A percentile compares a stretch with the other conserved stretches of the same genome.
Conservation (phyloP, 2,113 vertebrate genomes). For the Macrotus californicus region DNA sequence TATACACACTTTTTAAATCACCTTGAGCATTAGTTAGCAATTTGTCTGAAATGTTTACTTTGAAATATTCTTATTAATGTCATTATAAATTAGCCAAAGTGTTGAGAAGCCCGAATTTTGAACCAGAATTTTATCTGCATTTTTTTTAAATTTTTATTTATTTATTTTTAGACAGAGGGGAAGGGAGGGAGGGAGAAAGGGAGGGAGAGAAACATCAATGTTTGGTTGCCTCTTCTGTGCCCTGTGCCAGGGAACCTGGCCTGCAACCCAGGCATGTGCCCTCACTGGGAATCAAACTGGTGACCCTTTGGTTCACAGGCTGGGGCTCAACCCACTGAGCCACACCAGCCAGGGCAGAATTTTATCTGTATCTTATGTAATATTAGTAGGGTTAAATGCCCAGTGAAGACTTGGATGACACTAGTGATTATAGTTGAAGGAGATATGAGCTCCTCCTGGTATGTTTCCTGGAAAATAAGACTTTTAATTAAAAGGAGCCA, state of each 20-base stretch:
- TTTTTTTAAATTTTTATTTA: too few relatives aligned
- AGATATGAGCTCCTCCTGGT: not conserved
- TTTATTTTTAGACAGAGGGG: too few relatives aligned
- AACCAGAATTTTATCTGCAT: slow-evolving; percentile 11
- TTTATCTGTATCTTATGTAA: too few relatives aligned
- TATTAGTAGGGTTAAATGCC: not conserved
- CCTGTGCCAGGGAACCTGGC: too few relatives aligned
- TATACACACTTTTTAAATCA: not conserved
- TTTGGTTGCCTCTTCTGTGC: too few relatives aligned
- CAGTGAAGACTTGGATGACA: not conserved
- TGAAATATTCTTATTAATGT: not conserved
- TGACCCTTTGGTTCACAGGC: too few relatives aligned
- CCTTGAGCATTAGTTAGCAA: not conserved
- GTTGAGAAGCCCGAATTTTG: not conserved
- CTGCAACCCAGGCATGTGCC: too few relatives aligned
- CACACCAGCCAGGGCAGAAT: too few relatives aligned
- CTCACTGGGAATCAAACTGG: too few relatives aligned
- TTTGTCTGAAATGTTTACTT: not conserved
- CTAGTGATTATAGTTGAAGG: not conserved
- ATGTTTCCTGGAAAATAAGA: not conserved
- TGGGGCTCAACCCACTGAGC: too few relatives aligned
- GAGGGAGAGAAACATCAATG: too few relatives aligned
- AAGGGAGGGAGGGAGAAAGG: too few relatives aligned
- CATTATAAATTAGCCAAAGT: not conserved
- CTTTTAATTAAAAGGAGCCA: not conserved